These are phyloP conservation scores for Anoncus sp. DNA, from an alignment of 2,888 invertebrate species.

Conservation along the genomic window DNA sequence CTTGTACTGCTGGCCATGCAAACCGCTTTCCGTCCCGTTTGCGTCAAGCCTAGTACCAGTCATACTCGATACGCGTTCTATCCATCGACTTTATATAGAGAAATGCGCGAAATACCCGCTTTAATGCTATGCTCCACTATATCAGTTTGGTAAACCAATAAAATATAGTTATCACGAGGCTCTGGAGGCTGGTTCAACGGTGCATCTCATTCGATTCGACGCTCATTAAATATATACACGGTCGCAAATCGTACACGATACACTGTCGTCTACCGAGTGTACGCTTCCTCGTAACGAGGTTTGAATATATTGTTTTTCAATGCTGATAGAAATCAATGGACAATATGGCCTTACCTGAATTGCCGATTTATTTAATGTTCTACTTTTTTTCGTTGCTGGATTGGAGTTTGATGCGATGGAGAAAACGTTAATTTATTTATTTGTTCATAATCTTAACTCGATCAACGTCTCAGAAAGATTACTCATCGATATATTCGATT, in stretches of 20 bases:
- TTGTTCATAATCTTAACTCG: too few relatives aligned
- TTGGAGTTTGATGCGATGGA: too few relatives aligned
- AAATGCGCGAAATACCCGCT: conserved; percentile 50
- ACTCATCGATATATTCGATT: background rate
- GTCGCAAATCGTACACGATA: conserved; percentile 56
- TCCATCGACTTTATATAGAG: conserved; percentile 61
- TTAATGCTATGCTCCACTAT: conserved; percentile 27
- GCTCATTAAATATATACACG: conserved; percentile 65
- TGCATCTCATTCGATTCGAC: conserved; percentile 56
- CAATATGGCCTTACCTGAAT: too few relatives aligned
- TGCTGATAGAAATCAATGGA: background rate
- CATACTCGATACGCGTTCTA: conserved; percentile 57
- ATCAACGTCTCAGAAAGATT: background rate
- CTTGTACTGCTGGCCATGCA: conserved; percentile 47
- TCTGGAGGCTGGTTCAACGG: conserved; percentile 46
- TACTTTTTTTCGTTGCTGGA: background rate
- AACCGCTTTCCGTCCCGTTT: conserved; percentile 69
- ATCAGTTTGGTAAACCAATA: conserved; percentile 56
- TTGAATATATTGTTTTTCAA: conserved; percentile 1
- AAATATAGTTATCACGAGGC: conserved; percentile 58
- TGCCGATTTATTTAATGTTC: background rate
- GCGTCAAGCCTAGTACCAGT: conserved; percentile 57
- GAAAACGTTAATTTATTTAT: too few relatives aligned
- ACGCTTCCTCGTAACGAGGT: conserved; percentile 16
- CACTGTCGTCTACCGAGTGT: conserved; percentile 58